These are phyloP conservation scores for Pristionchus exspectatus DNA, from an alignment of 2,888 invertebrate species.

Conservation along the genomic window DNA sequence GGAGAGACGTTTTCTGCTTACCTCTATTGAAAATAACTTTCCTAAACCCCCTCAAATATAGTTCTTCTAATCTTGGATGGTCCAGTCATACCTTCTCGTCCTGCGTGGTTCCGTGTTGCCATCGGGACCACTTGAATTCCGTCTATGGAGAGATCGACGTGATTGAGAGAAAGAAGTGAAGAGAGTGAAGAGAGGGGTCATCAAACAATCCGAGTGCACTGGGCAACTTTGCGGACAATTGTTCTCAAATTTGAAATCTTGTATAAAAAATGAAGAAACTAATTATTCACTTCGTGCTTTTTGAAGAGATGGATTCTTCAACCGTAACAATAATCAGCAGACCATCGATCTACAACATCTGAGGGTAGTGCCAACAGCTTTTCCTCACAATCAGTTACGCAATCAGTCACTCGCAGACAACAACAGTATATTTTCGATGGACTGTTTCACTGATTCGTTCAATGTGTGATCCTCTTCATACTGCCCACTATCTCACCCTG, in stretches of 20 bases:
- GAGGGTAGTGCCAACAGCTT: neutral
- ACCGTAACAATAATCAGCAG: neutral
- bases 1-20: no score
- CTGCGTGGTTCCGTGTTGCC: conserved; percentile 30
- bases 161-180: conserved; percentile 16
- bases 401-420: neutral
- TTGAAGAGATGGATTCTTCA: neutral
- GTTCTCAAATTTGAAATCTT: neutral
- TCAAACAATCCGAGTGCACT: neutral
- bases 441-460: neutral
- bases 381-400: neutral
- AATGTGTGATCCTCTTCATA: neutral
- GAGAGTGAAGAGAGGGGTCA: conserved; percentile 20
- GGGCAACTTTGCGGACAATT: neutral
- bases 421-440: neutral
- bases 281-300: no score
- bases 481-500: neutral
- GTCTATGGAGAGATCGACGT: conserved; percentile 18
- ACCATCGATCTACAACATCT: neutral
- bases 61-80: neutral
- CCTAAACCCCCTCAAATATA: neutral
- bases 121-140: conserved; percentile 17
- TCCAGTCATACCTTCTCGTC: neutral
- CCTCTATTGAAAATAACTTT: neutral
- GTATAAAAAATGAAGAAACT: neutral